Evolutionary conservation across 2,888 invertebrate genomes (phyloP).

Genomic region (Drosophila rubida): DNA sequence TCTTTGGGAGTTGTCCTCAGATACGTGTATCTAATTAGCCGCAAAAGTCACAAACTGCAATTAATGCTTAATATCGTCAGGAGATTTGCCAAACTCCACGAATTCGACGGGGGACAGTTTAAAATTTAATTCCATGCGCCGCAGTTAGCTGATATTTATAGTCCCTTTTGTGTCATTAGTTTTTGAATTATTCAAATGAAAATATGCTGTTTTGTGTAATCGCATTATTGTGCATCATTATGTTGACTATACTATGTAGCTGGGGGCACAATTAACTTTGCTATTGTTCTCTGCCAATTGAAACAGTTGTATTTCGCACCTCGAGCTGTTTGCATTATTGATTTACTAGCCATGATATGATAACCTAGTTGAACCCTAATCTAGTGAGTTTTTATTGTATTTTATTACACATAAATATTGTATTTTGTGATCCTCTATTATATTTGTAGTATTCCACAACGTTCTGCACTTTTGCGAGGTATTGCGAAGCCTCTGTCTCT

Average conservation of each 20-base stretch:
- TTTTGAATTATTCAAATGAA: background rate
- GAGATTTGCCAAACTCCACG: slow-evolving; percentile 20
- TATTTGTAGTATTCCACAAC: too few relatives aligned
- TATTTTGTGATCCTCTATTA: too few relatives aligned
- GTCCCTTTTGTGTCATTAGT: background rate
- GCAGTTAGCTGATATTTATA: background rate
- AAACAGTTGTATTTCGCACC: background rate
- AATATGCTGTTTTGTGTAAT: background rate
- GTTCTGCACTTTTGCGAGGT: background rate
- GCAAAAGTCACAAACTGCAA: slow-evolving; percentile 39
- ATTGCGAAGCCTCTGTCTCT: background rate
- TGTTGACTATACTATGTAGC: background rate
- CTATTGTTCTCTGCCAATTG: background rate
- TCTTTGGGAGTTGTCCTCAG: slow-evolving; percentile 11
- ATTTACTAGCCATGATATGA: background rate
- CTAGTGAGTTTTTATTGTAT: background rate
- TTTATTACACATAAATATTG: background rate
- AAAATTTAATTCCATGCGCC: slow-evolving; percentile 23
- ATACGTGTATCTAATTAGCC: slow-evolving; percentile 40
- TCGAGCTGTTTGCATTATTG: background rate
- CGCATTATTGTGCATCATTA: background rate
- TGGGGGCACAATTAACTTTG: background rate
- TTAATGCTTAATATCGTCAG: slow-evolving; percentile 34
- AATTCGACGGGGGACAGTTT: slow-evolving; percentile 4
- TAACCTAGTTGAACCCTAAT: background rate